phyloP scores from a whole-genome alignment of 2,797 vertebrate species.

The Alectoris magna region DNA sequence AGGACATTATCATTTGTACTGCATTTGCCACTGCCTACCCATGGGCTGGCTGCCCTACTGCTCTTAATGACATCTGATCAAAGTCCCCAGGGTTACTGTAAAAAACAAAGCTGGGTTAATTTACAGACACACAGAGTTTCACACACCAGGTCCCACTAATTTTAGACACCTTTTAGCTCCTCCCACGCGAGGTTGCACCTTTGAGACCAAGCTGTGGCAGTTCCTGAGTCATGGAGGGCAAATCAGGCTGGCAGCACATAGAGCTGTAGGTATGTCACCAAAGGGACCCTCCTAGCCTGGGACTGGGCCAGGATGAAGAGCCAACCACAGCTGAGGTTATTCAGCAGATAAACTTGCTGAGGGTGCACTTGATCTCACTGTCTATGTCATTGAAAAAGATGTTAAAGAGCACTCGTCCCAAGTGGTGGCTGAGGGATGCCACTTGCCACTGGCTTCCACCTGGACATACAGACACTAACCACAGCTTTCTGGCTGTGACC shows the following conservation, averaged over 20 bases:
- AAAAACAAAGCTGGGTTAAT: fast-evolving
- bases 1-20: neutral
- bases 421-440: too few species aligned
- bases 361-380: too few species aligned
- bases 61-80: neutral
- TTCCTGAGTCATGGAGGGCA: neutral
- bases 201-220: neutral
- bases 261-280: neutral
- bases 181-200: neutral
- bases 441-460: too few species aligned
- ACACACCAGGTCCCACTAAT: neutral
- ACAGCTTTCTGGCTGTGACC: too few species aligned
- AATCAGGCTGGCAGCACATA: neutral
- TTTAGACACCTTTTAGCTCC: neutral
- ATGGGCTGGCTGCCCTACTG: neutral
- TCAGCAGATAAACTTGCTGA: too few species aligned
- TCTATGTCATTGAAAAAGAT: too few species aligned
- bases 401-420: too few species aligned
- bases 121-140: neutral
- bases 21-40: neutral
- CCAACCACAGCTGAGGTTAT: neutral
- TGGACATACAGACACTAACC: too few species aligned
- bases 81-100: fast-evolving
- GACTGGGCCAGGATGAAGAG: neutral
- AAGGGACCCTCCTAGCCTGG: neutral